phyloP scores from a whole-genome alignment of 2,888 invertebrate genomes.

The Oscheius onirici region DNA sequence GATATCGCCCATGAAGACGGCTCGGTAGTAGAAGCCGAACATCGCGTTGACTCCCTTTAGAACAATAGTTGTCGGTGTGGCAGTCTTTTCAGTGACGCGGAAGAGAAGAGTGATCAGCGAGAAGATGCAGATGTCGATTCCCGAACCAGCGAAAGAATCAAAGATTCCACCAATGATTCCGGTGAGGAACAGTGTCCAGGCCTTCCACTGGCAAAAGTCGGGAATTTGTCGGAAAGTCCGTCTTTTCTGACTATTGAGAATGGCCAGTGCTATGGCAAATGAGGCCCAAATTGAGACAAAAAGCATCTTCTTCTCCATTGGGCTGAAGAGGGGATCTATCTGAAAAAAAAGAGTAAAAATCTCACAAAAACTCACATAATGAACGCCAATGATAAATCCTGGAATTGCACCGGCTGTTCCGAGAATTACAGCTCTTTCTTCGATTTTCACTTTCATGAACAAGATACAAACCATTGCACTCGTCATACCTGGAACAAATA shows the following conservation, averaged over 20 bases:
- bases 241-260: slow-evolving; percentile 68
- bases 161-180: slow-evolving; percentile 71
- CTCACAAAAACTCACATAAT: slow-evolving; percentile 37
- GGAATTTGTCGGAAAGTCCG: slow-evolving; percentile 57
- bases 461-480: slow-evolving; percentile 70
- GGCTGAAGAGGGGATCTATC: slow-evolving; percentile 64
- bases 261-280: slow-evolving; percentile 70
- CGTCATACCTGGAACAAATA: slow-evolving; percentile 62
- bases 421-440: slow-evolving; percentile 64
- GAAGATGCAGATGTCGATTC: slow-evolving; percentile 71
- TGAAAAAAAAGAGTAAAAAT: neutral
- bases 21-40: slow-evolving; percentile 66
- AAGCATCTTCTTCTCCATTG: slow-evolving; percentile 71
- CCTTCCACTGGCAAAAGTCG: slow-evolving; percentile 64
- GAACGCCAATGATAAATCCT: slow-evolving; percentile 69
- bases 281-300: slow-evolving; percentile 72
- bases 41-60: slow-evolving; percentile 68
- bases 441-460: slow-evolving; percentile 67
- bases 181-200: slow-evolving; percentile 61
- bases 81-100: slow-evolving; percentile 68
- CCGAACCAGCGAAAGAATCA: slow-evolving; percentile 70
- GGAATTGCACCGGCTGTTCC: slow-evolving; percentile 66
- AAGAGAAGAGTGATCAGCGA: slow-evolving; percentile 66
- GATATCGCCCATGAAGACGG: slow-evolving; percentile 59
- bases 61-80: slow-evolving; percentile 71